Evolutionary conservation across 2,888 invertebrate species (phyloP), one percentile per base, ranked within the genome.

Genomic region (Stenotaenia linearis): DNA sequence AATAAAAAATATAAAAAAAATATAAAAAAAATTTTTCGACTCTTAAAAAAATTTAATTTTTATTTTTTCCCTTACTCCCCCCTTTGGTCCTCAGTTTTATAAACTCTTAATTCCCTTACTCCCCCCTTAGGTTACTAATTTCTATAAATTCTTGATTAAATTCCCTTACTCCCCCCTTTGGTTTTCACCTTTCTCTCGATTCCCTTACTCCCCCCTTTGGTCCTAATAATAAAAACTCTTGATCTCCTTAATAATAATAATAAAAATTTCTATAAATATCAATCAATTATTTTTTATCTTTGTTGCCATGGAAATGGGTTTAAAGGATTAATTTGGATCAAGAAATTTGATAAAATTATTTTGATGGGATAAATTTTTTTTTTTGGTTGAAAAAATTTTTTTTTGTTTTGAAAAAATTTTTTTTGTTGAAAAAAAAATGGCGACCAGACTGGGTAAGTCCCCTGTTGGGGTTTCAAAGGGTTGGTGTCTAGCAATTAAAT

Each of bases 401-500:
- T 18, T 18, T 45, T n/a, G 15, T 45, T 45, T 45, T 45, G 12
- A n/a, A n/a, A n/a, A n/a, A n/a, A n/a, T n/a, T n/a, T 37, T 37
- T 37, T 37, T 18, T 15, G 2, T 5, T 15, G 32, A 32, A 45
- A 45, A n/a, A n/a, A 45, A 56, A 56, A 56, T 23, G 56, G 56
- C 21, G 61, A 25, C 61, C 61, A 61, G 61, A 61, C 25, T 61
- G 3, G n/a, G n/a, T 18, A 50, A 21, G 15, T 50, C 50, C 50
- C 50, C 50, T 5, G 4, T n/a, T n/a, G 69, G 69, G 69, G 56
- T 18, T 56, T 69, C 28, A 69, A 69, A 28, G 69, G 69, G n/a
- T 69, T 69, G 23, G 28, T 28, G 69, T 69, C 69, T 69, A 28
- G 25, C 69, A 69, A 69, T 69, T 69, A 69, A 69, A 69, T 69